phyloP scores from a whole-genome alignment of 2,113 vertebrate species.

The Brachyhypopomus occidentalis region DNA sequence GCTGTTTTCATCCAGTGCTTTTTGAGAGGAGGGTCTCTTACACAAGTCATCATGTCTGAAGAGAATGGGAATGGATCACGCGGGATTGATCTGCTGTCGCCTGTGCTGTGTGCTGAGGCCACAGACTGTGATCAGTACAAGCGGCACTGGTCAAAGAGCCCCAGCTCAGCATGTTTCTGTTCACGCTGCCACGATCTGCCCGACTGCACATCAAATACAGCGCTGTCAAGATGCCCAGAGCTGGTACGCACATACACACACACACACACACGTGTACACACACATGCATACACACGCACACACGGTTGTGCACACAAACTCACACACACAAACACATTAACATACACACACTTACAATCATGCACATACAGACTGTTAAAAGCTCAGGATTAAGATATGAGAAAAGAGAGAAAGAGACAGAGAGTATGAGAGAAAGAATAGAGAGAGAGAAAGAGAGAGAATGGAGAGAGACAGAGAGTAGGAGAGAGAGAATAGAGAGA shows the following conservation, averaged over 20 bases:
- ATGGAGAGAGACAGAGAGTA: slow-evolving; percentile 21
- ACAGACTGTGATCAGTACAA: background rate
- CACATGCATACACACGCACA: slow-evolving; percentile 39
- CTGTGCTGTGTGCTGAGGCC: background rate
- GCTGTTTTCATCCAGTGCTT: background rate
- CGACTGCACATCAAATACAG: slow-evolving; percentile 26
- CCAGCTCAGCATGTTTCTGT: background rate
- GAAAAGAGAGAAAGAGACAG: slow-evolving; percentile 20
- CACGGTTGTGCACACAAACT: background rate
- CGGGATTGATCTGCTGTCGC: background rate
- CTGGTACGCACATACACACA: slow-evolving; percentile 56
- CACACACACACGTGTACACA: slow-evolving; percentile 20
- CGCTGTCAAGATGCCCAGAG: slow-evolving; percentile 23
- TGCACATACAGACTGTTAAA: background rate
- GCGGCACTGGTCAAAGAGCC: background rate
- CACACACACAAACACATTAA: slow-evolving; percentile 48
- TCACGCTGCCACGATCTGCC: background rate
- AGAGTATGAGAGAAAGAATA: background rate
- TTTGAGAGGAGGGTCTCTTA: background rate
- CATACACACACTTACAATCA: slow-evolving; percentile 38
- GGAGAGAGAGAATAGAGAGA: slow-evolving; percentile 17
- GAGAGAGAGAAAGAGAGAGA: slow-evolving; percentile 3
- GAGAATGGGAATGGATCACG: background rate
- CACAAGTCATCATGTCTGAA: background rate
- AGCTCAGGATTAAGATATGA: slow-evolving; percentile 57